Evolutionary conservation across 2,797 vertebrate genomes (phyloP), one percentile per base, ranked within the genome.

Genomic region (Vultur gryphus): DNA sequence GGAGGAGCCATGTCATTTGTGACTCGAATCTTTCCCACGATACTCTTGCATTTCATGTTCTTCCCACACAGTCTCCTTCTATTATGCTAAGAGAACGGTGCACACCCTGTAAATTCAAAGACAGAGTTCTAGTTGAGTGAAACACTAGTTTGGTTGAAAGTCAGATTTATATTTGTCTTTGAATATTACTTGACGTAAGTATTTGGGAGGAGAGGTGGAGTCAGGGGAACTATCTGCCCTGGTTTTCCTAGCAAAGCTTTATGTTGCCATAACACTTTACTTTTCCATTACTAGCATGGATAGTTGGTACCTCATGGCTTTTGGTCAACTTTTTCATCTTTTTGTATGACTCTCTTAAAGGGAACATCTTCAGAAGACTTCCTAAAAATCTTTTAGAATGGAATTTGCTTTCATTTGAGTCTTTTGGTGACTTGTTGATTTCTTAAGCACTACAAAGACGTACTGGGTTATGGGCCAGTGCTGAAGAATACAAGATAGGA

Each of bases 41-140:
- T 35, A 49, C 48, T 72, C 37, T 61, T 51, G 46, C 18, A 33
- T 88, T 72, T 93, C 21, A 1, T 43, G 37, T 73, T 59, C 84
- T 94, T 95, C 90, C 94, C 86, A 87, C 81, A 29, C 52, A 71
- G 29, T 51, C 70, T 83, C n/a, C 48, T 73, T 66, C 57, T 70
- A 0, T 70, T 82, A n/a, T 2, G 33, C 19, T 62, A 44, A 73
- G n/a, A 49, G 57, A 62, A 48, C 1, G 2, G 20, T 69, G 29
- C 61, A 80, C 69, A 25, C 79, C 76, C 72, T 81, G 5, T 10
- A 10, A 35, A 59, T 78, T 96, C 90, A 90, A 89, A 94, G 93
- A 11, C 43, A 9, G 51, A 35, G 43, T 35, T 84, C 15, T 55
- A 11, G 28, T 37, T 72, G 48, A 61, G 66, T 62, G 73, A 76